Base-by-base conservation (phyloP, 2,888 invertebrate species). In the Epsilonema sp. region DNA sequence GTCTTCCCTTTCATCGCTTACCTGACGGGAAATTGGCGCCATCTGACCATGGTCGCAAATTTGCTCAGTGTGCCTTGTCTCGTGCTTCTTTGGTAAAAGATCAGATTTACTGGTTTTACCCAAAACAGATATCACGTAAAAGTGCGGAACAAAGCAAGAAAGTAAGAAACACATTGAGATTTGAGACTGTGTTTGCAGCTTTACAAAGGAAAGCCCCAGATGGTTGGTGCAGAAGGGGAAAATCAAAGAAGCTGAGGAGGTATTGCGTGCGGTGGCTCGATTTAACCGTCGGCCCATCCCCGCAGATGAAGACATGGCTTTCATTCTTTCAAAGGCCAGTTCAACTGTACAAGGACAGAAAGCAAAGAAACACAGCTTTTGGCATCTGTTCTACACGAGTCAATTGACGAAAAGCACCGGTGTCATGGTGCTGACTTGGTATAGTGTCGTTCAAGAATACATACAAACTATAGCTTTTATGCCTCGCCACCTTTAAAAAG, bases 1-100 rank as follows among this genome's bases (percentile, higher is more conserved):
- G 44, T 57, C 16, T 54, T 55, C 39, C 53, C 60, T 2, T 46
- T 51, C 5, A 48, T 60, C 24, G 56, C 60, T 1, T 55, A 49
- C 37, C 47, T 43, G 25, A 43, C 47, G 16, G 38, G 16, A 31
- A n/a, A n/a, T n/a, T n/a, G n/a, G n/a, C n/a, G n/a, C n/a, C n/a
- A n/a, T n/a, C n/a, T n/a, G n/a, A n/a, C n/a, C n/a, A n/a, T n/a
- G n/a, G n/a, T n/a, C n/a, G n/a, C n/a, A n/a, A n/a, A n/a, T n/a
- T n/a, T n/a, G n/a, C n/a, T n/a, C n/a, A n/a, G n/a, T n/a, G n/a
- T n/a, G n/a, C n/a, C n/a, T n/a, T n/a, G n/a, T n/a, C n/a, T n/a
- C n/a, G n/a, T n/a, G n/a, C n/a, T n/a, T n/a, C n/a, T n/a, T n/a
- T n/a, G n/a, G n/a, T n/a, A n/a, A n/a, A n/a, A n/a, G n/a, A n/a